Percentiles rank a stretch among this genome's conserved stretches.
Conservation (phyloP, 2,113 vertebrate species). For the Corapipo altera region DNA sequence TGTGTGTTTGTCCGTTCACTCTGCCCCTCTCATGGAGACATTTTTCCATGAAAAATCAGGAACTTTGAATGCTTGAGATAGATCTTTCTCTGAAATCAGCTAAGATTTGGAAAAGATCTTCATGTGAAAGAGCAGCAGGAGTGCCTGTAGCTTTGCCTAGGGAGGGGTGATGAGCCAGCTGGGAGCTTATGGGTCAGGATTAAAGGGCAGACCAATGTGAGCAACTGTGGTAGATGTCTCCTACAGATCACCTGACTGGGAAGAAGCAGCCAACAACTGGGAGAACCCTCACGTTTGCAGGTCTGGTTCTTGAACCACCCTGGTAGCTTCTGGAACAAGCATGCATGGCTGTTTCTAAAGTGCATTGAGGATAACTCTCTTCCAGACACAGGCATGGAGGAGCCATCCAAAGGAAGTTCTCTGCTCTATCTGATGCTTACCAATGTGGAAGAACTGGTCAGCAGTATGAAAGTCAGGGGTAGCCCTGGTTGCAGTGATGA, state of each 20-base stretch:
- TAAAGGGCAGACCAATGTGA: neutral
- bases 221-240: neutral
- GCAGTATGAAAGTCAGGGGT: neutral
- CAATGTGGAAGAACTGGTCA: neutral
- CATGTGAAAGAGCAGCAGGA: neutral
- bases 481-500: neutral
- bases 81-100: neutral
- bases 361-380: neutral
- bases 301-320: neutral
- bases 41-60: neutral
- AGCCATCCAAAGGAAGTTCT: neutral
- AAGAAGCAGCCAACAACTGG: neutral
- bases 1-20: fast-evolving
- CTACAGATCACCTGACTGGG: neutral
- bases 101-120: neutral
- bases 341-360: neutral
- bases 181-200: neutral
- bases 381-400: neutral
- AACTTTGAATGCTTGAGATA: neutral
- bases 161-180: neutral
- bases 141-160: neutral
- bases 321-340: neutral
- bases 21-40: neutral
- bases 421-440: neutral
- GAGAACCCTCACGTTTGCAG: neutral